phyloP scores from a whole-genome alignment of 2,113 vertebrate genomes.

The Agapornis roseicollis region DNA sequence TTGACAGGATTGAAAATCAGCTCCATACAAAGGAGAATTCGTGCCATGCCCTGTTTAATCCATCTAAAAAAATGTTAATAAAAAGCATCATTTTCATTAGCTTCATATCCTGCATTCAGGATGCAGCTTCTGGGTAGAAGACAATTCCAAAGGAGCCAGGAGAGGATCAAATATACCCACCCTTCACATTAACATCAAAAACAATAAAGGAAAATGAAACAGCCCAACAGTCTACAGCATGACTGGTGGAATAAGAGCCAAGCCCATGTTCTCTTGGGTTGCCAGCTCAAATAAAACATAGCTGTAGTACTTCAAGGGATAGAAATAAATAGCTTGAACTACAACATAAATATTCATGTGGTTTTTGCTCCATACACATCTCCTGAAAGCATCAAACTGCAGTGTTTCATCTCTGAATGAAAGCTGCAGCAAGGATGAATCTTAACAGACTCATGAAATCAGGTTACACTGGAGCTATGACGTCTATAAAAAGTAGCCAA shows the following conservation, averaged over 20 bases:
- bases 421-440: slow-evolving; percentile 35
- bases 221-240: neutral
- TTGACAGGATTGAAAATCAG: neutral
- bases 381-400: slow-evolving; percentile 40
- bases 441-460: slow-evolving; percentile 44
- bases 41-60: neutral
- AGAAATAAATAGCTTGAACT: slow-evolving; percentile 47
- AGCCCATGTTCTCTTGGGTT: neutral
- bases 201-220: neutral
- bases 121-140: neutral
- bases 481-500: slow-evolving; percentile 15
- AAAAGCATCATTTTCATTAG: neutral
- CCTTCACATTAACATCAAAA: neutral
- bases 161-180: neutral
- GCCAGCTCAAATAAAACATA: slow-evolving; percentile 8
- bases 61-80: neutral
- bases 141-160: neutral
- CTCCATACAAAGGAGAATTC: neutral
- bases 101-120: neutral
- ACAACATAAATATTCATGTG: slow-evolving; percentile 51
- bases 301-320: slow-evolving; percentile 36
- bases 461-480: slow-evolving; percentile 33
- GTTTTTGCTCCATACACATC: slow-evolving; percentile 12
- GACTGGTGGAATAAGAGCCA: neutral
- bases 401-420: slow-evolving; percentile 57